Evolutionary conservation across 1,140 invertebrate species (phyloP).

Genomic region (Orius insidiosus): DNA sequence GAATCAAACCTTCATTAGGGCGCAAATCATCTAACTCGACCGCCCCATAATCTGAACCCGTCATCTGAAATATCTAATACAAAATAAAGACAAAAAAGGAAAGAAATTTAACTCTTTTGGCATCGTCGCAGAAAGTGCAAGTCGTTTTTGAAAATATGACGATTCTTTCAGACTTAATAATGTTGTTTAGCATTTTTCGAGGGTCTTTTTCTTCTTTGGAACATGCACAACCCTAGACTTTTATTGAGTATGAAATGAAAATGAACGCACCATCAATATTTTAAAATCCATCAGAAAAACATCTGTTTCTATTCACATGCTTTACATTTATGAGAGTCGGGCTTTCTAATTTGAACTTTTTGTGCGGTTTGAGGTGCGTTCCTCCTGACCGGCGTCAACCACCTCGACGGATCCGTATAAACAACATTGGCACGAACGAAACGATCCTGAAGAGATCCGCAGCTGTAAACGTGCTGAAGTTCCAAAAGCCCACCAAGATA

Average conservation of each 20-base stretch:
- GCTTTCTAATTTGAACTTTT: not conserved
- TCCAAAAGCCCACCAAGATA: constrained; percentile 55
- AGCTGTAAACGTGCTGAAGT: not conserved
- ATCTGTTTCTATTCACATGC: not conserved
- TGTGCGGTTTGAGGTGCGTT: not conserved
- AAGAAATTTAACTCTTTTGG: no score
- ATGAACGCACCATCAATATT: not conserved
- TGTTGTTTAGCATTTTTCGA: no score
- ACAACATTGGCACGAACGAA: no score
- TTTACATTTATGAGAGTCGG: not conserved
- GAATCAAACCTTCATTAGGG: no score
- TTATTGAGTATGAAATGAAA: not conserved
- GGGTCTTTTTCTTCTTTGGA: not conserved
- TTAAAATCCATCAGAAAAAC: constrained; percentile 1
- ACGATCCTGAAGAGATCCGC: no score
- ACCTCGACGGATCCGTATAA: not conserved
- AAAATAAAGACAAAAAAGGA: not conserved
- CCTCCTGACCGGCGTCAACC: not conserved
- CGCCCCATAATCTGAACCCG: no score
- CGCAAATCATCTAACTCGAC: no score
- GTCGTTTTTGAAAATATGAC: no score
- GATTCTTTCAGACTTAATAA: no score
- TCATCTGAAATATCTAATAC: no score
- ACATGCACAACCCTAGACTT: not conserved
- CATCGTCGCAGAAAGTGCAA: no score